phyloP scores from a whole-genome alignment of 2,797 vertebrate species.

The Poeciliopsis presidionis region DNA sequence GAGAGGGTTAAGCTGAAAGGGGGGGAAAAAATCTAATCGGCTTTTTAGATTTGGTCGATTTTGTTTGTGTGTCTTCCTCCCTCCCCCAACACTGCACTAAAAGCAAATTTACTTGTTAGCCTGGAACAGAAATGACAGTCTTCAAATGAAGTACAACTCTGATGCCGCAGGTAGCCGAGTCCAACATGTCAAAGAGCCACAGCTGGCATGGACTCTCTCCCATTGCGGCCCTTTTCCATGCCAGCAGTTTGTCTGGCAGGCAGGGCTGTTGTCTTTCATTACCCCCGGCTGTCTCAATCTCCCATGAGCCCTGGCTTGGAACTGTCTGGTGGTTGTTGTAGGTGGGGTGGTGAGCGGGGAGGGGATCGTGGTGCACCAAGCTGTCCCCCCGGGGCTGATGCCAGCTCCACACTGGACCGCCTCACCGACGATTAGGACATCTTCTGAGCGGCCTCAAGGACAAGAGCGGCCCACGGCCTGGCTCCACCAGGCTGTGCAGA shows the following conservation, averaged over 20 bases:
- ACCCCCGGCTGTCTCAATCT: conserved; percentile 70
- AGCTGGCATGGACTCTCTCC: conserved; percentile 58
- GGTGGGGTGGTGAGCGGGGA: neutral
- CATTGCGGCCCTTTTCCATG: conserved; percentile 55
- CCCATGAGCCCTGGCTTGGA: conserved; percentile 61
- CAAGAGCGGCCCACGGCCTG: conserved; percentile 55
- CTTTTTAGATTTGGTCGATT: neutral
- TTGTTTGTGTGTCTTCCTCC: neutral
- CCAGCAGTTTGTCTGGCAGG: conserved; percentile 71
- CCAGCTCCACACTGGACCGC: conserved; percentile 66
- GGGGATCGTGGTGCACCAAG: conserved; percentile 34
- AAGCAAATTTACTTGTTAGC: neutral
- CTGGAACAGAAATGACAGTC: neutral
- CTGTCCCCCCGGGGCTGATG: conserved; percentile 45
- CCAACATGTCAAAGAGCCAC: conserved; percentile 56
- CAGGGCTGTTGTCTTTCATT: conserved; percentile 75
- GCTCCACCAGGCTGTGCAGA: conserved; percentile 46
- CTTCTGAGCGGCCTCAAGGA: conserved; percentile 60
- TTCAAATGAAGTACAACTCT: conserved; percentile 30
- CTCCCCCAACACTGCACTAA: neutral
- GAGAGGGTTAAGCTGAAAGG: neutral
- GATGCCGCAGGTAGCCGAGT: conserved; percentile 55
- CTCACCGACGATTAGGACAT: conserved; percentile 74
- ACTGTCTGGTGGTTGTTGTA: conserved; percentile 18
- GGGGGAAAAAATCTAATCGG: neutral